A percentile compares a stretch with the other conserved stretches of the same genome.
Evolutionary conservation across 2,113 vertebrate genomes (phyloP).

Genomic region (Micromys minutus): DNA sequence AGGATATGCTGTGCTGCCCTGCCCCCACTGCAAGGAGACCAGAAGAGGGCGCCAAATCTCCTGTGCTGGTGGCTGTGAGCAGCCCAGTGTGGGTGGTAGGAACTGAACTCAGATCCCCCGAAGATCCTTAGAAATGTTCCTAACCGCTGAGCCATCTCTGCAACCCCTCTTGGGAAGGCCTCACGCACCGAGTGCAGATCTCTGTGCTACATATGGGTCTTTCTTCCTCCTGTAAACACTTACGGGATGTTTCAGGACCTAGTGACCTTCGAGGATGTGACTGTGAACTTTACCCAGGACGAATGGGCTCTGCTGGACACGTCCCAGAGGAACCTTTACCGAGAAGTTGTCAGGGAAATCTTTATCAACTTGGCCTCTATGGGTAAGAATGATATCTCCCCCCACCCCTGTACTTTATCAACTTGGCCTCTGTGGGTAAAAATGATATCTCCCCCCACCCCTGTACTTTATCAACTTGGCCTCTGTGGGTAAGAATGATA

Average conservation of each 20-base stretch:
- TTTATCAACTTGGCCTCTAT: conserved; percentile 44
- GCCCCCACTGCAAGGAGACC: background rate
- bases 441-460: too few relatives aligned
- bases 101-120: background rate
- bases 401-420: too few relatives aligned
- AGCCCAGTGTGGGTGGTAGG: background rate
- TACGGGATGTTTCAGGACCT: conserved; percentile 36
- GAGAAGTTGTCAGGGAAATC: conserved; percentile 53
- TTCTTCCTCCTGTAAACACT: background rate
- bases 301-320: conserved; percentile 50
- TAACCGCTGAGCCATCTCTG: background rate
- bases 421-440: conserved; percentile 61
- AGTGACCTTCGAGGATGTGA: conserved; percentile 62
- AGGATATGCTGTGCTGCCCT: too few relatives aligned
- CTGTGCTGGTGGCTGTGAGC: background rate
- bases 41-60: background rate
- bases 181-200: too few relatives aligned
- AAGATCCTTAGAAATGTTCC: background rate
- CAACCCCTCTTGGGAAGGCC: background rate
- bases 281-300: conserved; percentile 48
- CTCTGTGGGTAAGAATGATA: conserved; percentile 46
- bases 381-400: conserved; percentile 47
- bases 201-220: background rate
- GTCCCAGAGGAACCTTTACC: conserved; percentile 62
- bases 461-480: conserved; percentile 46